Evolutionary conservation across 2,797 vertebrate species (phyloP).

Genomic region (Pristis pectinata): DNA sequence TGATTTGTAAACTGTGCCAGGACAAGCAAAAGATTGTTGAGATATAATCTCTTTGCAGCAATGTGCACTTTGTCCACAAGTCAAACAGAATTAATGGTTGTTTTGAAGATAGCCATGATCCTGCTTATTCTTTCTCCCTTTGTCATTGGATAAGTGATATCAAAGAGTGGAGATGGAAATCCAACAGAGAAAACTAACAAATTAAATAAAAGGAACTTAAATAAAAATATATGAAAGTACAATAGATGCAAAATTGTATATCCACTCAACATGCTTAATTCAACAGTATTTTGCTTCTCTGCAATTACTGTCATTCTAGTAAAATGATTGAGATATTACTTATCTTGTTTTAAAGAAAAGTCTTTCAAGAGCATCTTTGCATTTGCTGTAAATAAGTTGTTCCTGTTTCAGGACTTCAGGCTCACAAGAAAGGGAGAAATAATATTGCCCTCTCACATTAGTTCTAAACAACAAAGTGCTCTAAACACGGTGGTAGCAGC

Average conservation of each 20-base stretch:
- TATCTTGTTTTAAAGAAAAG: neutral
- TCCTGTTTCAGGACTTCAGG: neutral
- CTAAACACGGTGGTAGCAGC: slow-evolving; percentile 47
- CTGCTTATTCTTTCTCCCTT: neutral
- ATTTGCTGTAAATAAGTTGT: too few species aligned
- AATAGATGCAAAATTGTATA: neutral
- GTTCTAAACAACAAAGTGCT: slow-evolving; percentile 51
- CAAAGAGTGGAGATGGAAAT: neutral
- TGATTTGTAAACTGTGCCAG: neutral
- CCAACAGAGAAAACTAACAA: too few species aligned
- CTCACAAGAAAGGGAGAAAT: neutral
- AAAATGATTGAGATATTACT: neutral
- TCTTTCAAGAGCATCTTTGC: neutral
- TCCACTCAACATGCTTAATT: neutral
- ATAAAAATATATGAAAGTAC: neutral
- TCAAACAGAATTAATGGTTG: neutral
- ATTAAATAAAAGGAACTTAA: neutral
- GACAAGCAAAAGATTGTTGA: neutral
- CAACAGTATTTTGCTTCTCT: neutral
- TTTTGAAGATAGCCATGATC: neutral
- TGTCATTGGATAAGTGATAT: neutral
- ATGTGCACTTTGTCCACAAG: neutral
- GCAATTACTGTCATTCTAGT: neutral
- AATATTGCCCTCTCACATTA: slow-evolving; percentile 42
- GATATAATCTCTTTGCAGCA: neutral